Evolutionary conservation across 2,888 invertebrate genomes (phyloP), one percentile per base, ranked within the genome.

Genomic region (Carpatolechia fugitivella): DNA sequence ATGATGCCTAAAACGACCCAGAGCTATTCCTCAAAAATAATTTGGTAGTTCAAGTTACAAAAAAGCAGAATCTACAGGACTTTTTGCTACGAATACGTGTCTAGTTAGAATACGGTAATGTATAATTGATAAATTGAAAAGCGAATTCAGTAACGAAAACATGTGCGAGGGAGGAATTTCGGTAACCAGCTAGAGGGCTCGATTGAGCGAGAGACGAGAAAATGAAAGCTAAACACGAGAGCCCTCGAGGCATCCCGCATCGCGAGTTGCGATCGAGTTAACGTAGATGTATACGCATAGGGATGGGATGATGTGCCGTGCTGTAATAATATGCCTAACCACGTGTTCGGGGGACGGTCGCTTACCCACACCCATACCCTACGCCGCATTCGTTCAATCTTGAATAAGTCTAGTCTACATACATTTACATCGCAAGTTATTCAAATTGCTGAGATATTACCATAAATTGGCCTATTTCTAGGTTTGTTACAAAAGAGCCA

Each of bases 141-240:
- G 35, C 54, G 55, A 55, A 52, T 55, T 54, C 16, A 51, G 44
- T 31, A 47, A 54, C 41, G 38, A 56, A 54, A 54, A 49, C 47
- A 50, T 41, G 54, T 40, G 55, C 41, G 56, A 60, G 40, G n/a
- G 3, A 41, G 62, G 60, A 59, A 61, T 57, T 49, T 50, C 56
- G 57, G 53, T 60, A 59, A 61, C 60, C 55, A 46, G 58, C 60
- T 48, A 48, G 52, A 51, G 51, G 46, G 24, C 68, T 67, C 68
- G 60, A 66, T 63, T 60, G 67, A 60, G 53, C 59, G 60, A 64
- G 65, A 62, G 66, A 65, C 65, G 67, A 68, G 64, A 62, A 69
- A 74, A 74, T 72, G 65, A 73, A 73, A 76, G 57, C 69, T 70
- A 75, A 76, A 78, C 73, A 78, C 64, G 60, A 61, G 65, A 63